A percentile compares a stretch with the other conserved stretches of the same genome.
These are phyloP conservation scores for Epinotia ramella DNA, from an alignment of 2,888 invertebrate genomes.

Conservation along the genomic window DNA sequence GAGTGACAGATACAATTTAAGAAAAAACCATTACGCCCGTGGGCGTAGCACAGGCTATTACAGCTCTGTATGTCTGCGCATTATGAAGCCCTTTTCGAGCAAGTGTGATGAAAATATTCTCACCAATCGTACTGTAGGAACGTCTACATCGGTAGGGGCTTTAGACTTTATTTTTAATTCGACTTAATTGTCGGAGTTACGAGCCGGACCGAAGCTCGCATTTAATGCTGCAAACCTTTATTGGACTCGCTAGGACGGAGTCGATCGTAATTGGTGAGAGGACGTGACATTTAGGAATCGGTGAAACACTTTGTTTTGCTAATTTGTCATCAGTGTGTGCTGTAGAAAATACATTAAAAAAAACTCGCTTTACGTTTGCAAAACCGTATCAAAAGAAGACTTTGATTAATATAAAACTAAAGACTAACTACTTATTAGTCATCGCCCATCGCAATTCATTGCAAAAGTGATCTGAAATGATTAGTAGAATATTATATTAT, in stretches of 20 bases:
- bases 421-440: no score
- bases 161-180: slow-evolving; percentile 79
- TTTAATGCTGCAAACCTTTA: slow-evolving; percentile 72
- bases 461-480: no score
- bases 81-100: no score
- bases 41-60: no score
- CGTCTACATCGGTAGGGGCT: slow-evolving; percentile 60
- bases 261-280: slow-evolving; percentile 65
- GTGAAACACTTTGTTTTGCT: slow-evolving; percentile 25
- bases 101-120: no score
- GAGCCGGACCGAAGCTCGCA: slow-evolving; percentile 66
- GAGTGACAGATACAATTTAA: no score
- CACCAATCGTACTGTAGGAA: background rate
- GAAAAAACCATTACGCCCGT: no score
- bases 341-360: background rate
- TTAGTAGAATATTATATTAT: no score
- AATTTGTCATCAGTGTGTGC: slow-evolving; percentile 3
- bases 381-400: no score
- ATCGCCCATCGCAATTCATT: no score
- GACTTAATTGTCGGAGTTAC: slow-evolving; percentile 82
- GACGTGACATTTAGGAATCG: slow-evolving; percentile 40
- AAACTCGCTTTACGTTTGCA: background rate
- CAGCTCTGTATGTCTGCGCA: no score
- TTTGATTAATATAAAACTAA: no score
- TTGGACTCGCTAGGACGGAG: slow-evolving; percentile 56